Percentiles rank a stretch among this genome's conserved stretches.
These are phyloP conservation scores for Dynastes tityus DNA, from an alignment of 2,888 invertebrate species.

Conservation along the genomic window DNA sequence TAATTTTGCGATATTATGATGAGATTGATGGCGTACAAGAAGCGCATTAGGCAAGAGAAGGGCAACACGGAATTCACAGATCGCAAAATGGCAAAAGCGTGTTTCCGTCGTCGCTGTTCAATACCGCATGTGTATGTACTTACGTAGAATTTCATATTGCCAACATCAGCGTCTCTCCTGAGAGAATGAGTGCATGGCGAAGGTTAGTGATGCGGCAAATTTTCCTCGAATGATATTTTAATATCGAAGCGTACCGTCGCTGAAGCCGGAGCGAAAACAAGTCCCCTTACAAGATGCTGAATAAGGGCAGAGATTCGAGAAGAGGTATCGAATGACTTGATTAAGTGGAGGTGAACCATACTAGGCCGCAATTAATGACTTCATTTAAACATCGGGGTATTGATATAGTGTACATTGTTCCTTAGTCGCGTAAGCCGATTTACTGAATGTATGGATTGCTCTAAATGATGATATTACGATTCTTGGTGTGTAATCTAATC, in stretches of 20 bases:
- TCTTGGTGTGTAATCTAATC: no score
- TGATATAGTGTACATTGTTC: slow-evolving; percentile 2
- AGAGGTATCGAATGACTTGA: slow-evolving; percentile 15
- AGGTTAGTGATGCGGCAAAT: slow-evolving; percentile 6
- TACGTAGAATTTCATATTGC: no score
- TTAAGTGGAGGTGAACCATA: slow-evolving; percentile 3
- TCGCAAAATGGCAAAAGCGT: slow-evolving; percentile 6
- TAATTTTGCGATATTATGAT: neutral
- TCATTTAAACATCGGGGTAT: neutral
- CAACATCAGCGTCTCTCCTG: neutral
- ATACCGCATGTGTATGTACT: neutral
- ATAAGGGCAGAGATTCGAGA: neutral
- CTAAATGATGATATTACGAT: no score
- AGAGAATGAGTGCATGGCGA: neutral
- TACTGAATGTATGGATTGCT: neutral
- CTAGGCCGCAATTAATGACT: slow-evolving; percentile 2
- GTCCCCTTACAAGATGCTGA: neutral
- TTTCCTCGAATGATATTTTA: slow-evolving; percentile 3
- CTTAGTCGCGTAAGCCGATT: neutral
- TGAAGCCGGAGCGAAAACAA: neutral
- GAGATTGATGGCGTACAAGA: neutral
- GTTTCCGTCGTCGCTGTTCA: neutral
- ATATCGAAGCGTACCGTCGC: neutral
- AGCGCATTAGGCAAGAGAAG: neutral
- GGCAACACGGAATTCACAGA: neutral